phyloP scores from a whole-genome alignment of 2,797 vertebrate genomes.

The Serranus cabrilla region DNA sequence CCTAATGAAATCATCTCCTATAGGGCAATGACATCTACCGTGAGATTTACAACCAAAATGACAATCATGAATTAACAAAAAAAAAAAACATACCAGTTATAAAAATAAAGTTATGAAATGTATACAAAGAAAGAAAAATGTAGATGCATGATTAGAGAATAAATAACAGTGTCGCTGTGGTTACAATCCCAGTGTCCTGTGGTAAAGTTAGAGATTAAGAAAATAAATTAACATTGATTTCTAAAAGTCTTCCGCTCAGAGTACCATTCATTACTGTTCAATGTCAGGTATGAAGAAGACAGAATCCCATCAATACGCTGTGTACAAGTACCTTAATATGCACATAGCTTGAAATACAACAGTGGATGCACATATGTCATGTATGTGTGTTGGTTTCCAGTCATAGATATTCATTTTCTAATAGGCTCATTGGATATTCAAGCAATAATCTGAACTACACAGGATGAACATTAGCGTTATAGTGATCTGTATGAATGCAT shows the following conservation, averaged over 20 bases:
- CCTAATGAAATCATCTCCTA: slow-evolving; percentile 53
- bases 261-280: slow-evolving; percentile 53
- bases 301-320: slow-evolving; percentile 26
- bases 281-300: slow-evolving; percentile 46
- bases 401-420: slow-evolving; percentile 24
- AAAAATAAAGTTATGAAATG: slow-evolving; percentile 72
- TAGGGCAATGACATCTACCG: slow-evolving; percentile 46
- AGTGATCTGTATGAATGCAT: slow-evolving; percentile 1
- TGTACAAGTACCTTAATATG: slow-evolving; percentile 36
- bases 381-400: slow-evolving; percentile 44
- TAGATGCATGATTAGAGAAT: slow-evolving; percentile 82
- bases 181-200: slow-evolving; percentile 83
- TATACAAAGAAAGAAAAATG: slow-evolving; percentile 67
- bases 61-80: slow-evolving; percentile 47
- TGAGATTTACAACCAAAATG: slow-evolving; percentile 55
- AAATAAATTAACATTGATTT: slow-evolving; percentile 83
- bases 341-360: slow-evolving; percentile 16
- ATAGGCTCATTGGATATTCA: slow-evolving; percentile 6
- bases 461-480: slow-evolving; percentile 10
- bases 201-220: slow-evolving; percentile 66
- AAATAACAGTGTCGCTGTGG: slow-evolving; percentile 79
- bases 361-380: not conserved
- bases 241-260: slow-evolving; percentile 61
- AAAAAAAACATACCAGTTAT: slow-evolving; percentile 57
- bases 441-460: slow-evolving; percentile 25